Base-by-base conservation (phyloP, 1,140 invertebrate genomes). In the Drosophila serrata region DNA sequence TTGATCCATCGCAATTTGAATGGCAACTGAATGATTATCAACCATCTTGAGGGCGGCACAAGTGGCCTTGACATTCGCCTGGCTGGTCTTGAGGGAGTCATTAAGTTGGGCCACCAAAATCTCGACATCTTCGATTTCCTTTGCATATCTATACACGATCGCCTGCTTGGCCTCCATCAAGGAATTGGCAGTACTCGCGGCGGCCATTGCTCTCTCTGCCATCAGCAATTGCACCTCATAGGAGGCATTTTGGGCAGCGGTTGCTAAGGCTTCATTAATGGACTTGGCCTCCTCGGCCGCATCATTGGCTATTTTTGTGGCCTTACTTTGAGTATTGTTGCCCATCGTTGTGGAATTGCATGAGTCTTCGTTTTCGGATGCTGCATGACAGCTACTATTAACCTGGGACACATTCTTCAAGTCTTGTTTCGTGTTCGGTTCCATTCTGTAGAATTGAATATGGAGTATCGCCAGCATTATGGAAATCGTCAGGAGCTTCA, bases 201-300 rank as follows among this genome's bases (percentile, higher is more conserved):
- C 95, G 81, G 95, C 94, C 13, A 94, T 70, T 0, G 95, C 95
- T 82, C 95, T 95, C 46, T 95, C 94, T 1, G 95, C 95, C 56
- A 95, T 75, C 86, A 95, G 94, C n/a, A 94, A 93, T 91, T 95
- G 95, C 4, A 95, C 95, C 93, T 95, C 85, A 27, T 93, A 94
- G 13, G 95, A 93, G 15, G 95, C 95, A 69, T 95, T 94, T 27
- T 94, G 93, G 19, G 94, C 95, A 4, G 95, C 95, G 17, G 94
- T 94, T 58, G 94, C 94, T 75, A 95, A 95, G 0, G 95, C 95
- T 29, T 95, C 95, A 27, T 94, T 94, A 3, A 94, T 94, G 0
- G 94, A 94, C 76, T 94, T 95, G 0, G 95, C 94, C 79, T 94
- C 94, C 24, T 94, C 93, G 0, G 95, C 95, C 0, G 95, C 95